phyloP scores from a whole-genome alignment of 1,140 invertebrate genomes.

The Trachymyrmex septentrionalis region DNA sequence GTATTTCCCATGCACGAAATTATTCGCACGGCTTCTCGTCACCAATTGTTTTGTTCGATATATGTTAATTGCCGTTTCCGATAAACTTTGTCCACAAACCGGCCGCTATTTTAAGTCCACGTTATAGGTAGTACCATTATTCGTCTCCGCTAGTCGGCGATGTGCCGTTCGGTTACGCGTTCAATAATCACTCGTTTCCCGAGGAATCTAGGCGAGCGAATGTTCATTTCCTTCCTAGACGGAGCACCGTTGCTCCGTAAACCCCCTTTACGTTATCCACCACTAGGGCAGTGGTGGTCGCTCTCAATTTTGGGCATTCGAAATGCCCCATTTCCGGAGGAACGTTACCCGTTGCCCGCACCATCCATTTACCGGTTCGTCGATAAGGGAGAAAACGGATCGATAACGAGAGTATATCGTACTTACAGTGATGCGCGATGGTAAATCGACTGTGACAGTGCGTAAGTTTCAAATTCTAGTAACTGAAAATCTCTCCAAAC shows the following conservation, averaged over 20 bases:
- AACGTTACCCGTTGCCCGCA: neutral
- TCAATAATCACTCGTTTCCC: slow-evolving; percentile 73
- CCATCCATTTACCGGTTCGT: slow-evolving; percentile 51
- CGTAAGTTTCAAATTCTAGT: slow-evolving; percentile 24
- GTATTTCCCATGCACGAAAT: slow-evolving; percentile 20
- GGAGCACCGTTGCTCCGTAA: slow-evolving; percentile 10
- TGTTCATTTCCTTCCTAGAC: slow-evolving; percentile 72
- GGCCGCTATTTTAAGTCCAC: slow-evolving; percentile 20
- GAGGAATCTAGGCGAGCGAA: slow-evolving; percentile 67
- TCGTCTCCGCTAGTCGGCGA: slow-evolving; percentile 28
- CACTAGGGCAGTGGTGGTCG: slow-evolving; percentile 40
- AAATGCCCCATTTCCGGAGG: slow-evolving; percentile 54
- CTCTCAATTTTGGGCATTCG: slow-evolving; percentile 48
- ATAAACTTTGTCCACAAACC: slow-evolving; percentile 70
- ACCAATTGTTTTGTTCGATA: slow-evolving; percentile 65
- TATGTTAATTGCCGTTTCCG: slow-evolving; percentile 68
- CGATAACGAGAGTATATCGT: slow-evolving; percentile 42
- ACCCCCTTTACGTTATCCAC: slow-evolving; percentile 36
- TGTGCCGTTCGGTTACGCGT: slow-evolving; percentile 61
- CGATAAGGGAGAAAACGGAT: slow-evolving; percentile 41
- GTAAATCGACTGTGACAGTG: slow-evolving; percentile 39
- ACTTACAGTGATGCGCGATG: neutral
- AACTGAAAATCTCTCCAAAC: slow-evolving; percentile 29
- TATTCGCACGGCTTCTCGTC: slow-evolving; percentile 24
- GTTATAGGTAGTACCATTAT: slow-evolving; percentile 40